A percentile compares a stretch with the other conserved stretches of the same genome.
phyloP scores from a whole-genome alignment of 2,888 invertebrate species.

The Synanthedon andrenaeformis region DNA sequence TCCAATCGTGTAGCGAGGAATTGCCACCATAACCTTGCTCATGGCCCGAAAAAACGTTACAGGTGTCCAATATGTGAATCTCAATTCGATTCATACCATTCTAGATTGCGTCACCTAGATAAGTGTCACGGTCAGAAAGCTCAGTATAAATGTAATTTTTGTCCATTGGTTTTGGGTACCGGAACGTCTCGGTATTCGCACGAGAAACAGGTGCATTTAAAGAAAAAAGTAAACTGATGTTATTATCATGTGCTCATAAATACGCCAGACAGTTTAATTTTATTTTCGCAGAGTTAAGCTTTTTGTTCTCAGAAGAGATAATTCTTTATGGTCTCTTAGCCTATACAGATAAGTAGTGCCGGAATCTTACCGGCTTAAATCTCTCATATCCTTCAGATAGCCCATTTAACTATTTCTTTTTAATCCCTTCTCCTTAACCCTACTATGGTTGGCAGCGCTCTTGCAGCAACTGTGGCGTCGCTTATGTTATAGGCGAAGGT shows the following conservation, averaged over 20 bases:
- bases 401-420: too few relatives aligned
- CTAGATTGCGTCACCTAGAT: constrained; percentile 32
- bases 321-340: too few relatives aligned
- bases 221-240: constrained; percentile 2
- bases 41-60: constrained; percentile 34
- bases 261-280: too few relatives aligned
- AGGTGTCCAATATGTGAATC: constrained; percentile 38
- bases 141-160: constrained; percentile 33
- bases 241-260: background rate
- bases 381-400: too few relatives aligned
- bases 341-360: too few relatives aligned
- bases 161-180: constrained; percentile 32
- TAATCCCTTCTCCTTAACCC: too few relatives aligned
- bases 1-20: constrained; percentile 26
- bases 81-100: constrained; percentile 33
- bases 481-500: too few relatives aligned
- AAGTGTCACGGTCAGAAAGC: constrained; percentile 30
- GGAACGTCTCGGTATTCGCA: constrained; percentile 45
- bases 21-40: constrained; percentile 24
- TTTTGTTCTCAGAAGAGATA: too few relatives aligned
- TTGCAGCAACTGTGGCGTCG: too few relatives aligned
- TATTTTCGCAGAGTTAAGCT: too few relatives aligned
- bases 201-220: constrained; percentile 38
- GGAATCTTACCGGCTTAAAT: too few relatives aligned
- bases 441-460: too few relatives aligned